phyloP scores from a whole-genome alignment of 2,797 vertebrate species.

The Adrianichthys oophorus region DNA sequence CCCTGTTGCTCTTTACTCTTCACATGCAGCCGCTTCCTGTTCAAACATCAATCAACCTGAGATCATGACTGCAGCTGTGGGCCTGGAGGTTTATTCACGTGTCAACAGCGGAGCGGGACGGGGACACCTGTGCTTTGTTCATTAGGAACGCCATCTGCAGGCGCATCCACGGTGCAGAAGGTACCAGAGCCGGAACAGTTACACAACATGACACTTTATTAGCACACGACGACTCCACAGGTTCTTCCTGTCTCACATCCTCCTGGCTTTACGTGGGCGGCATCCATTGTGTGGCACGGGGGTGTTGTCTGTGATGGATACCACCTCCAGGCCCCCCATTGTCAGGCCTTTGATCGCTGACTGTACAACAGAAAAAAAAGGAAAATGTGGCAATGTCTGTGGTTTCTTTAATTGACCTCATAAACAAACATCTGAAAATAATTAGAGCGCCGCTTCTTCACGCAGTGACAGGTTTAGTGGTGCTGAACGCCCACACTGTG shows the following conservation, averaged over 20 bases:
- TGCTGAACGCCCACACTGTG: not conserved
- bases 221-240: conserved; percentile 22
- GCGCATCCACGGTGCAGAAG: conserved; percentile 17
- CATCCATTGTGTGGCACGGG: conserved; percentile 96
- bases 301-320: conserved; percentile 96
- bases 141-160: conserved; percentile 29
- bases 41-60: conserved; percentile 22
- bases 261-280: conserved; percentile 89
- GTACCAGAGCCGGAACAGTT: conserved; percentile 12
- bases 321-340: conserved; percentile 91
- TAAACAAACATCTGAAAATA: conserved; percentile 15
- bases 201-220: conserved; percentile 59
- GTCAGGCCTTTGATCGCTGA: conserved; percentile 91
- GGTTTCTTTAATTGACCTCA: conserved; percentile 19
- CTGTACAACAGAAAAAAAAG: conserved; percentile 62
- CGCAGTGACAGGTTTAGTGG: conserved; percentile 13
- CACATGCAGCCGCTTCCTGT: conserved; percentile 16
- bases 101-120: conserved; percentile 19
- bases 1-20: not conserved
- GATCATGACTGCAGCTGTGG: conserved; percentile 19
- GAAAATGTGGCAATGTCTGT: conserved; percentile 2
- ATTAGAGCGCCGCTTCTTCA: conserved; percentile 13
- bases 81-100: conserved; percentile 14
- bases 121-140: conserved; percentile 24
- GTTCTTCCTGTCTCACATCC: conserved; percentile 60